Evolutionary conservation across 1,140 invertebrate species (phyloP).

Genomic region (Lepidurus arcticus): DNA sequence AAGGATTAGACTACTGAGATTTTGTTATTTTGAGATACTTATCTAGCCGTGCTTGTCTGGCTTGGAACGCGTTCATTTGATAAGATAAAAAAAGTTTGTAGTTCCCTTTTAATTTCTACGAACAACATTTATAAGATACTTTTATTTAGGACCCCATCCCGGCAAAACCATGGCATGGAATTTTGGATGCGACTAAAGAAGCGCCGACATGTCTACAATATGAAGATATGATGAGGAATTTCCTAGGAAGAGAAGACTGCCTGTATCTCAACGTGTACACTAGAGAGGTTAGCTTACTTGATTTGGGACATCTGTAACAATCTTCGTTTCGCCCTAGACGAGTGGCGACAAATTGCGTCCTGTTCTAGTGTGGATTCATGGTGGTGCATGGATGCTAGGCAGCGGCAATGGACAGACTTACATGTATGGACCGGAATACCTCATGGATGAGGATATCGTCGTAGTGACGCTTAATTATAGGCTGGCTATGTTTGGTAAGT

Average conservation of each 20-base stretch:
- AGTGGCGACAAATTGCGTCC: constrained; percentile 41
- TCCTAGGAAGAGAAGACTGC: constrained; percentile 36
- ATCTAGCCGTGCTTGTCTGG: too few relatives aligned
- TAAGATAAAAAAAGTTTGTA: too few relatives aligned
- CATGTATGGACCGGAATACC: constrained; percentile 64
- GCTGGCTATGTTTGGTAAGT: constrained; percentile 30
- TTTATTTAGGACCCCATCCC: constrained; percentile 27
- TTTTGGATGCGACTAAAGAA: constrained; percentile 30
- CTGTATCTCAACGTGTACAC: constrained; percentile 36
- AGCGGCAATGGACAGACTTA: constrained; percentile 55
- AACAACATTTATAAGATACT: neutral
- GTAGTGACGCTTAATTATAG: constrained; percentile 70
- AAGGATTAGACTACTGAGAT: too few relatives aligned
- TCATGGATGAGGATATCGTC: constrained; percentile 67
- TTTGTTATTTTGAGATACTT: too few relatives aligned
- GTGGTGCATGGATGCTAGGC: constrained; percentile 62
- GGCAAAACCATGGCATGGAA: constrained; percentile 24
- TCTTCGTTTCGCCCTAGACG: neutral
- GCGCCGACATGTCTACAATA: constrained; percentile 26
- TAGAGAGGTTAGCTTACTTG: constrained; percentile 10
- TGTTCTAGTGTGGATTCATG: constrained; percentile 71
- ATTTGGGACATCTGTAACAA: neutral
- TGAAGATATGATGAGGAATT: constrained; percentile 2
- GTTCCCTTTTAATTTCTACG: neutral
- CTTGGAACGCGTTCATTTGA: too few relatives aligned